Conservation (phyloP, 2,888 invertebrate genomes). For the Stenichneumon culpator region DNA sequence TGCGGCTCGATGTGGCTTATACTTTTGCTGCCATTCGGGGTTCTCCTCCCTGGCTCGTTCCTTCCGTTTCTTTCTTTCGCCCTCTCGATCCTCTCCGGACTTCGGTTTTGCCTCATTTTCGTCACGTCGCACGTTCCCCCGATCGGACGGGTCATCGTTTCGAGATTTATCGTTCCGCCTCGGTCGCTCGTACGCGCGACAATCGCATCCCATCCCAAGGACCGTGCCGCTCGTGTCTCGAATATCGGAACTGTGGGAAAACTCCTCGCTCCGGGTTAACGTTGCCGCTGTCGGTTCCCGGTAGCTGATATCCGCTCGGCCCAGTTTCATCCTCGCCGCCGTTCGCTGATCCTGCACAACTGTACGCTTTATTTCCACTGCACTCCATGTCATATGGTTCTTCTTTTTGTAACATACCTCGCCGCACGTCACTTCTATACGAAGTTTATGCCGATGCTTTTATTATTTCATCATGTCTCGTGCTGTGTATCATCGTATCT, state of each 20-base stretch:
- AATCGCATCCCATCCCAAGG: constrained; percentile 56
- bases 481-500: not conserved
- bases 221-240: constrained; percentile 63
- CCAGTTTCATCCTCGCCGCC: constrained; percentile 53
- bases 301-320: constrained; percentile 64
- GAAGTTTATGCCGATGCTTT: not conserved
- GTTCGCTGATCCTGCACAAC: constrained; percentile 16
- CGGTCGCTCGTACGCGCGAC: constrained; percentile 53
- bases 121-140: constrained; percentile 68
- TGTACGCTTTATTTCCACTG: constrained; percentile 18
- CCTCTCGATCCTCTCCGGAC: constrained; percentile 1
- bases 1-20: constrained; percentile 4
- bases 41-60: constrained; percentile 6
- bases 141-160: constrained; percentile 70
- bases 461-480: constrained; percentile 3
- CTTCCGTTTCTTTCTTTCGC: constrained; percentile 4
- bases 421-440: not conserved
- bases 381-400: not conserved
- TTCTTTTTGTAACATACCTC: not conserved
- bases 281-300: constrained; percentile 17
- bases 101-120: constrained; percentile 65
- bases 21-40: constrained; percentile 24
- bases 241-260: constrained; percentile 56
- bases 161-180: constrained; percentile 70
- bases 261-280: constrained; percentile 18